Evolutionary conservation across 2,113 vertebrate species (phyloP), one percentile per base, ranked within the genome.

Genomic region (Scopus umbretta): DNA sequence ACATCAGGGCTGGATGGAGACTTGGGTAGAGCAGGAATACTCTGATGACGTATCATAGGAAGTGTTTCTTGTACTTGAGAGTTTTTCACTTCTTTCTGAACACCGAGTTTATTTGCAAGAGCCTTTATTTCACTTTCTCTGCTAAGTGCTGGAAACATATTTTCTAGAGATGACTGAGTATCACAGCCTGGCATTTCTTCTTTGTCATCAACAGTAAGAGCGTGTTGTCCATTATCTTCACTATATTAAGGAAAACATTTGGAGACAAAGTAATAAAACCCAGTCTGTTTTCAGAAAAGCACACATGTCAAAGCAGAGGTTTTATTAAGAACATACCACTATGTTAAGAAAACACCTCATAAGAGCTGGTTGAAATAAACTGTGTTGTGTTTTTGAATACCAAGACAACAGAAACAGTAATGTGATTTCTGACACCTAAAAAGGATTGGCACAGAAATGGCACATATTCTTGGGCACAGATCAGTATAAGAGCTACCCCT

Each of bases 1-100:
- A 99, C 96, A 92, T 98, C 97, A 93, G 98, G 97, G 34, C 65
- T 93, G 70, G 96, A 95, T 18, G 30, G 42, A 80, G 40, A 55
- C 7, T 47, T 59, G 30, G 61, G 94, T 6, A 92, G 80, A 62
- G 58, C 13, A 66, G 59, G 40, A 83, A 95, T 16, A 42, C 36
- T 94, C 61, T 72, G 58, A 65, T 88, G 66, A 29, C 9, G 4
- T 26, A 79, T 22, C n/a, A 22, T 5, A 50, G 72, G 22, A 42
- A 53, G 15, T 4, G 16, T 56, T 80, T 96, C 88, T 42, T 86
- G 79, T 21, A 53, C 43, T 22, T 72, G 29, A 20, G 30, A 36
- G 23, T 21, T 75, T 71, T 90, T 67, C 40, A 36, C 43, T 88
- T 75, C 82, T n/a, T 63, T 67, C 73, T 25, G 36, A 52, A 80